Conservation (phyloP, 2,797 vertebrate species). For the Paguma larvata region DNA sequence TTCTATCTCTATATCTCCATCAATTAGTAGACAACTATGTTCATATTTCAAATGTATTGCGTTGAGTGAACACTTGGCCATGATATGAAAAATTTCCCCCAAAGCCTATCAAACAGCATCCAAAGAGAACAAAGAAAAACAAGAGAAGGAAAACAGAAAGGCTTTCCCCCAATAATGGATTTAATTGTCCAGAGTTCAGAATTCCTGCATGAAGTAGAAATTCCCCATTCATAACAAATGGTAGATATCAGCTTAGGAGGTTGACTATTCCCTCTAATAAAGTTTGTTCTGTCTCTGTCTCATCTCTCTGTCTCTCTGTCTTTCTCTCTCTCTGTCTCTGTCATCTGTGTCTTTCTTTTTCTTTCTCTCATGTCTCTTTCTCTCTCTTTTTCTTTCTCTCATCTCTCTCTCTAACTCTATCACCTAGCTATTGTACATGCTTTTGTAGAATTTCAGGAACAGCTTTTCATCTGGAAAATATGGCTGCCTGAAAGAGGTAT, state of each 20-base stretch:
- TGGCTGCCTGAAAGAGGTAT: conserved; percentile 68
- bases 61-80: background rate
- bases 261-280: conserved; percentile 28
- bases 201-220: conserved; percentile 50
- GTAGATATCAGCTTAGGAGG: background rate
- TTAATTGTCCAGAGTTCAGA: conserved; percentile 8
- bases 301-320: background rate
- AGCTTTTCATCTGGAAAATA: conserved; percentile 53
- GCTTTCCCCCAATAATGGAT: background rate
- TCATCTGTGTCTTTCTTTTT: background rate
- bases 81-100: background rate
- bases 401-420: background rate
- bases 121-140: background rate
- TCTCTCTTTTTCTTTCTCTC: background rate
- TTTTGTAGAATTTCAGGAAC: conserved; percentile 69
- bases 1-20: background rate
- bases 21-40: background rate
- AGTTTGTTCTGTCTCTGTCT: background rate
- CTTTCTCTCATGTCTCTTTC: background rate
- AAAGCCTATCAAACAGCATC: background rate
- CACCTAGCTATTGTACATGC: background rate
- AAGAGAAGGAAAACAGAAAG: conserved; percentile 7
- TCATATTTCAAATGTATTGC: conserved; percentile 16
- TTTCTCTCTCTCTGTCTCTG: background rate
- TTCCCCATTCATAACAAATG: background rate